phyloP scores from a whole-genome alignment of 2,797 vertebrate genomes.

The Emys orbicularis region DNA sequence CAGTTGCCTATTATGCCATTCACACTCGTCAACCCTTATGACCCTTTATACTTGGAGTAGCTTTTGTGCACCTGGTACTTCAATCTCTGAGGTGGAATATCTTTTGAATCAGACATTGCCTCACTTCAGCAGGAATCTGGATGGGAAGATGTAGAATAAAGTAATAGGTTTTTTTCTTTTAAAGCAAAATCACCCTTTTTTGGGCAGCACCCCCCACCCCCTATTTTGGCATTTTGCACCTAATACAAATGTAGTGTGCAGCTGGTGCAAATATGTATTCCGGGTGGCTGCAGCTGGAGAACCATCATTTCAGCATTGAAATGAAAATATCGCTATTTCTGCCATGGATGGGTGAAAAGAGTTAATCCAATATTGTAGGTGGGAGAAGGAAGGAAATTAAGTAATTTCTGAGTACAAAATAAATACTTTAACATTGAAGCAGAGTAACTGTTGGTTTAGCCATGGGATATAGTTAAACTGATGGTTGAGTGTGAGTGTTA shows the following conservation, averaged over 20 bases:
- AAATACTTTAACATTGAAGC: neutral
- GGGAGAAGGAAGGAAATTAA: slow-evolving; percentile 31
- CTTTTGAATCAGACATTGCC: neutral
- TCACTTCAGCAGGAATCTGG: neutral
- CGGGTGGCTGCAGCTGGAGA: neutral
- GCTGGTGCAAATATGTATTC: neutral
- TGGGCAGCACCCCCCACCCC: neutral
- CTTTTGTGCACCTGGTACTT: neutral
- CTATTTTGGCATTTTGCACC: neutral
- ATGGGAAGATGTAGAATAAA: neutral
- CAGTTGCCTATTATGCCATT: neutral
- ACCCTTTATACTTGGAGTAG: neutral
- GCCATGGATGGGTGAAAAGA: neutral
- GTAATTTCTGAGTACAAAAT: slow-evolving; percentile 36
- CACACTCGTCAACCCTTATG: neutral
- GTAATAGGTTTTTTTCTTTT: neutral
- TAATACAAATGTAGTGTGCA: neutral
- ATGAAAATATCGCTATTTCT: neutral
- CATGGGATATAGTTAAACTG: slow-evolving; percentile 40
- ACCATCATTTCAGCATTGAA: neutral
- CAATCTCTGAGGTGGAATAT: neutral
- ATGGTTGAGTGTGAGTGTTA: slow-evolving; percentile 26
- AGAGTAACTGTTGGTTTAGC: slow-evolving; percentile 56
- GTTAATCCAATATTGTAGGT: neutral
- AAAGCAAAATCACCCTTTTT: neutral